Evolutionary conservation across 2,113 vertebrate genomes (phyloP), one percentile per base, ranked within the genome.

Genomic region (Oncorhynchus clarkii): DNA sequence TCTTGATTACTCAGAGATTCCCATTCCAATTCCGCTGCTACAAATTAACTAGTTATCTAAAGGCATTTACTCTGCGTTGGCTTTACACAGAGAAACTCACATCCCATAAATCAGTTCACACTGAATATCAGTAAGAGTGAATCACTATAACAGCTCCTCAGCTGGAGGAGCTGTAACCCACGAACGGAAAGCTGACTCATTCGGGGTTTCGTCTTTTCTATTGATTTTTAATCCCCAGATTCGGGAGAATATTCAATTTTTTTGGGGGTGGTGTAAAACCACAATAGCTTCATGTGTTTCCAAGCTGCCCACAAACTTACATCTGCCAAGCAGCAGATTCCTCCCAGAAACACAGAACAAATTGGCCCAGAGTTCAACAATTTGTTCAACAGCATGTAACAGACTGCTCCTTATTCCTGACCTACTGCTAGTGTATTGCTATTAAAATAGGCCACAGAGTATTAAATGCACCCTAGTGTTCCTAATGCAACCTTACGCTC

Each of bases 1-100:
- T 88, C 82, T 84, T 85, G 82, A 88, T 90, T 86, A 89, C 90
- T 90, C 85, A 89, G 84, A 78, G 85, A 84, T 88, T 90, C 89
- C 88, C 89, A 85, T 77, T 80, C 77, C 84, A 81, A 64, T 45
- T 45, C 39, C 8, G 79, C 83, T 86, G 84, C 78, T 82, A 60
- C 84, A 83, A 74, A 87, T 88, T 86, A 89, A 85, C 82, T 77
- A 79, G 83, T 85, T 79, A 78, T 26, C 66, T 16, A 31, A 31
- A 31, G 66, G 64, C 9, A n/a, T 64, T n/a, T n/a, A 22, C 64
- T 24, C 64, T 62, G 84, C 78, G 77, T 74, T 64, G 75, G 75
- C 73, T 62, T 9, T 20, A 54, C 59, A 74, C 59, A 7, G 4
- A 13, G 26, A 5, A 18, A 31, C 64, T 69, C 57, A 31, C 14